Percentiles rank a stretch among this genome's conserved stretches.
These are phyloP conservation scores for Auanema freiburgensis DNA, from an alignment of 2,888 invertebrate genomes.

Conservation along the genomic window DNA sequence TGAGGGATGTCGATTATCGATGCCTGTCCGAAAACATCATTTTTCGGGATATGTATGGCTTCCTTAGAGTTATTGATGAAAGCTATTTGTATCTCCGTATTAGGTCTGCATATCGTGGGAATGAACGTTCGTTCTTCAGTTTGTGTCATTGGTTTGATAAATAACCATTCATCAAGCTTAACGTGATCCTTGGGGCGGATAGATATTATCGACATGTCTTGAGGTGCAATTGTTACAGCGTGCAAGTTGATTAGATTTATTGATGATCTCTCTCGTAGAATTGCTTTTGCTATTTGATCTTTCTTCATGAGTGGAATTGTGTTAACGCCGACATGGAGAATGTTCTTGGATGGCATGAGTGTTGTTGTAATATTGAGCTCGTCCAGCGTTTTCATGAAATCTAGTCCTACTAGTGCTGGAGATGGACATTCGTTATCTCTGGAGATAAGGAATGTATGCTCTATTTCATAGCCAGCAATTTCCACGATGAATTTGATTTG, in stretches of 20 bases:
- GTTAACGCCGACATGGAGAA: conserved; percentile 3
- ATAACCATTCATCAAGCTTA: too few relatives aligned
- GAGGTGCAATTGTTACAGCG: too few relatives aligned
- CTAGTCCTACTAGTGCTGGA: conserved; percentile 4
- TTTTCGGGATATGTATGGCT: too few relatives aligned
- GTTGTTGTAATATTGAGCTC: background rate
- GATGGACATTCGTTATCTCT: conserved; percentile 8
- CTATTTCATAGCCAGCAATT: background rate
- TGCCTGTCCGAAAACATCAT: too few relatives aligned
- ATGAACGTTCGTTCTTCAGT: too few relatives aligned
- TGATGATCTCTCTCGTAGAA: background rate
- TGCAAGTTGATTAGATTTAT: too few relatives aligned
- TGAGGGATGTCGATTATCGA: too few relatives aligned
- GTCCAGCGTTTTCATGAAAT: conserved; percentile 4
- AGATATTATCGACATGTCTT: too few relatives aligned
- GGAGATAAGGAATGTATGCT: conserved; percentile 8
- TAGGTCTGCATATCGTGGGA: background rate
- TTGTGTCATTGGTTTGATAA: too few relatives aligned
- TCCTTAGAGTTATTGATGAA: background rate
- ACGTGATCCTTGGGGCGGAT: too few relatives aligned
- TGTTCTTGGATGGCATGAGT: background rate
- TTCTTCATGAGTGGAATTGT: conserved; percentile 5
- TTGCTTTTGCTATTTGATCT: background rate
- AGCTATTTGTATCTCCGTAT: background rate
- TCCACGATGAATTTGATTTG: background rate